These are phyloP conservation scores for Heliconius hermathena DNA, from an alignment of 1,140 invertebrate species.

Conservation along the genomic window DNA sequence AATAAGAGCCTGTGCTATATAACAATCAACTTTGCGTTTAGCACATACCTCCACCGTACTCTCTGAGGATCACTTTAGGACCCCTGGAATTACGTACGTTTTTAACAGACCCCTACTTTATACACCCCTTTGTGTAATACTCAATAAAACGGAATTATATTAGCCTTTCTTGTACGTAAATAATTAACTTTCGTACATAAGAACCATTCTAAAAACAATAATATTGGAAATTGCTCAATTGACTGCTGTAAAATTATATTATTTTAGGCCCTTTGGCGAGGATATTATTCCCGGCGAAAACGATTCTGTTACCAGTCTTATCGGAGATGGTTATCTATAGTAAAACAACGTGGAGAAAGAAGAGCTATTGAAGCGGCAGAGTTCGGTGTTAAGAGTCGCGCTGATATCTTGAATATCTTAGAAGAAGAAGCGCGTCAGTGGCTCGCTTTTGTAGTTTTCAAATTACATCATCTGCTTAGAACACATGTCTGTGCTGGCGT, in stretches of 20 bases:
- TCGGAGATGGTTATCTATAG: conserved; percentile 67
- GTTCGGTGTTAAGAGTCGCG: conserved; percentile 65
- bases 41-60: neutral
- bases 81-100: neutral
- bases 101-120: neutral
- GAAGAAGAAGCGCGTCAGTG: conserved; percentile 74
- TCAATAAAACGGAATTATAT: neutral
- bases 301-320: conserved; percentile 73
- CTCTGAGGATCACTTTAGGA: neutral
- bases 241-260: neutral
- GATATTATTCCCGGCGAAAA: conserved; percentile 67
- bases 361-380: conserved; percentile 65
- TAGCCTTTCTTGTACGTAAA: neutral
- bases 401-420: conserved; percentile 66
- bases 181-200: neutral
- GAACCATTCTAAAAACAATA: neutral
- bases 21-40: too few relatives aligned
- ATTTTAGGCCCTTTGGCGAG: conserved; percentile 67
- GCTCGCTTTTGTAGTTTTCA: conserved; percentile 77
- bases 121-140: neutral
- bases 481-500: conserved; percentile 71
- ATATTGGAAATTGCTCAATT: neutral
- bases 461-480: conserved; percentile 77
- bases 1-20: too few relatives aligned
- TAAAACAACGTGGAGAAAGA: conserved; percentile 67